A percentile compares a stretch with the other conserved stretches of the same genome.
Evolutionary conservation across 92 coral and sea anemone genomes (phyloP).

Genomic region (Pocillopora grandis): DNA sequence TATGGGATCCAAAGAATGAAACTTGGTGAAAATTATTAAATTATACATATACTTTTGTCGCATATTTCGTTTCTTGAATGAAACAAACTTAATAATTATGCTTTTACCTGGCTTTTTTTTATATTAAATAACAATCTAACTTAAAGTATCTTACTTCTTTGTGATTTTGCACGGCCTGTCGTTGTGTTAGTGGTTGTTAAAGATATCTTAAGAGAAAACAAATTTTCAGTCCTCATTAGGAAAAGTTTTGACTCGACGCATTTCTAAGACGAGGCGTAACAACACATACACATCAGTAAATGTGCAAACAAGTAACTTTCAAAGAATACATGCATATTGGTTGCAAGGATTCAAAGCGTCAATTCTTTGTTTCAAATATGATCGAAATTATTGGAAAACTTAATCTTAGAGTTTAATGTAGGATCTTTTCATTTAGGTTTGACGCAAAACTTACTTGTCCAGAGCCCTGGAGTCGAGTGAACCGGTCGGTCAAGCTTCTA

Average conservation of each 20-base stretch:
- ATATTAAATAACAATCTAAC: too few relatives aligned
- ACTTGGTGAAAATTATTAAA: conserved; percentile 60
- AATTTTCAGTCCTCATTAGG: not conserved
- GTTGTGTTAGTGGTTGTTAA: not conserved
- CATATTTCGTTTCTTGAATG: too few relatives aligned
- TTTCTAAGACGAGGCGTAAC: too few relatives aligned
- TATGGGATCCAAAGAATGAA: conserved; percentile 79
- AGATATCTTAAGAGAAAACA: not conserved
- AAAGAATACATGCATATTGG: too few relatives aligned
- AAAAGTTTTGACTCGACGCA: not conserved
- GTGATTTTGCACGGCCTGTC: not conserved
- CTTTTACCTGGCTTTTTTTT: too few relatives aligned
- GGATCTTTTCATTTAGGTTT: conserved; percentile 35
- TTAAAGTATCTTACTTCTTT: too few relatives aligned
- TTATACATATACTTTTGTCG: not conserved
- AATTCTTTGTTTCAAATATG: too few relatives aligned
- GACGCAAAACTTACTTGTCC: conserved; percentile 91
- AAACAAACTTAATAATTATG: too few relatives aligned
- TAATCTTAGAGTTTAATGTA: not conserved
- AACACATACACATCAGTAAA: too few relatives aligned
- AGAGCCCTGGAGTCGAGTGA: conserved; percentile 83
- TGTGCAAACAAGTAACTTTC: too few relatives aligned
- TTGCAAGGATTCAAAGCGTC: too few relatives aligned
- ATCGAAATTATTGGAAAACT: too few relatives aligned
- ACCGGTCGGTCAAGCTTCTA: conserved; percentile 70